Base-by-base conservation (phyloP, 2,797 vertebrate genomes). In the Gadopsis marmoratus region DNA sequence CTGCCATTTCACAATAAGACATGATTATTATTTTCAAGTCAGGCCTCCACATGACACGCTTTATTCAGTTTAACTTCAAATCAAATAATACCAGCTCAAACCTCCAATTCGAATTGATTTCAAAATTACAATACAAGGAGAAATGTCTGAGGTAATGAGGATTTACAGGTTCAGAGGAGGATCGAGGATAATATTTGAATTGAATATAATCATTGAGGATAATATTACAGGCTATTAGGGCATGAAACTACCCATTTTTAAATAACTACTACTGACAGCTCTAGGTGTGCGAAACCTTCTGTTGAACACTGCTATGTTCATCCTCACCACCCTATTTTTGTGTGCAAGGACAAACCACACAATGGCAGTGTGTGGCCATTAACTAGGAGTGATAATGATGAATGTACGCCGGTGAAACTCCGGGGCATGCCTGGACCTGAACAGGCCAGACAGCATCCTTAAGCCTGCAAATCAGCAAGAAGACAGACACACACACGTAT, bases 361-460 rank as follows among this genome's bases (percentile, higher is more conserved):
- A 70, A 33, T 65, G 39, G 23, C 51, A 43, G 53, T 37, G 16
- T 51, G 41, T 45, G 26, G 65, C 65, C 62, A 58, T 71, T 78
- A 86, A 69, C 55, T 26, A 45, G 47, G 7, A 77, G 50, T 71
- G 45, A 45, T 81, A 37, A 81, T 58, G 78, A 85, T 79, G 74
- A 88, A 88, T 83, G 82, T 71, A 69, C 78, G 64, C 53, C 55
- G 23, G 68, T 50, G 68, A 73, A 86, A 88, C 78, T 69, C 21
- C 41, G 5, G 65, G 78, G 75, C 91, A 79, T 69, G 88, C 48
- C 76, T 69, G 21, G 70, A 79, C 86, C 68, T 80, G 83, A 64
- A 48, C 13, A 19, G 55, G 59, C 76, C 72, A 73, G 74, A 80
- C 74, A 78, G 60, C 67, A 73, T 60, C 83, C 71, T 64, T 14